These are phyloP conservation scores for Ammodytes dubius DNA, from an alignment of 2,113 vertebrate genomes.

Conservation along the genomic window DNA sequence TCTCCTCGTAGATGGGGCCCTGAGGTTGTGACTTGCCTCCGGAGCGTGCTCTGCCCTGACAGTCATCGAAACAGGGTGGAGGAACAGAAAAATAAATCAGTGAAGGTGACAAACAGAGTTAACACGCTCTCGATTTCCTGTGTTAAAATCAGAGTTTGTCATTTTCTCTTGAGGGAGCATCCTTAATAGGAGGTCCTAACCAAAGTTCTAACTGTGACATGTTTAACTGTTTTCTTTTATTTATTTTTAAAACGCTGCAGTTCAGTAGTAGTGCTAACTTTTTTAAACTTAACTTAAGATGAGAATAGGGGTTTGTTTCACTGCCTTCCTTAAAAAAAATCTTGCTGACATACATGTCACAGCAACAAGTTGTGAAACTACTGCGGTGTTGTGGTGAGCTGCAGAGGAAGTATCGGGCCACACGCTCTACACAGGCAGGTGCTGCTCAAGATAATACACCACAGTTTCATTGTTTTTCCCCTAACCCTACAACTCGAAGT, in stretches of 20 bases:
- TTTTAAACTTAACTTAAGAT: neutral
- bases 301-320: no score
- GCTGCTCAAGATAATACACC: neutral
- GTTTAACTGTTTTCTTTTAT: neutral
- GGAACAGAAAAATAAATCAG: slow-evolving; percentile 54
- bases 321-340: slow-evolving; percentile 4
- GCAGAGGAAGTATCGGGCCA: slow-evolving; percentile 38
- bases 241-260: no score
- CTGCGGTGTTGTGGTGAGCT: slow-evolving; percentile 64
- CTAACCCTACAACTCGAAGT: neutral
- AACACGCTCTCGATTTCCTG: slow-evolving; percentile 53
- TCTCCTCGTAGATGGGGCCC: slow-evolving; percentile 83
- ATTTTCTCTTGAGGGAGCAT: neutral
- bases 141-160: slow-evolving; percentile 52
- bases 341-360: slow-evolving; percentile 10
- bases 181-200: neutral
- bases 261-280: neutral
- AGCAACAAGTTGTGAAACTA: slow-evolving; percentile 50
- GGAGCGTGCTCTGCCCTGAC: slow-evolving; percentile 60
- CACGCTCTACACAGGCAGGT: slow-evolving; percentile 48
- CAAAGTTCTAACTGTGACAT: neutral
- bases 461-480: neutral
- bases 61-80: slow-evolving; percentile 21
- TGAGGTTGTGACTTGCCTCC: slow-evolving; percentile 30
- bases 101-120: slow-evolving; percentile 21